Conservation (phyloP, 1,140 invertebrate species). For the Macrosteles quadrilineatus region DNA sequence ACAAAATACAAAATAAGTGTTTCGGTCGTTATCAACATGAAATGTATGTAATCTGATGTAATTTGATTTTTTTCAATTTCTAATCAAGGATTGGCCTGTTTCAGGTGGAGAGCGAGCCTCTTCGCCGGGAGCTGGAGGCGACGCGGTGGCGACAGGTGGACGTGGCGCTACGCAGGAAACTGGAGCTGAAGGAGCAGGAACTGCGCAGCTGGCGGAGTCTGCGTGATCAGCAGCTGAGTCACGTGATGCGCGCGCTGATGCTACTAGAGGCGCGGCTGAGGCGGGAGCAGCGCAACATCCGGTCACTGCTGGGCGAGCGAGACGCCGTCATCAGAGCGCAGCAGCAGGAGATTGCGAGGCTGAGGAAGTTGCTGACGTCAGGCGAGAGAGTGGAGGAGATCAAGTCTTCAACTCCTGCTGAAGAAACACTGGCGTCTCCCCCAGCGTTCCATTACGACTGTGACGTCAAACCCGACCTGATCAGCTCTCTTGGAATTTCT, state of each 20-base stretch:
- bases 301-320: slow-evolving; percentile 65
- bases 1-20: no score
- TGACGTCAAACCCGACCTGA: slow-evolving; percentile 44
- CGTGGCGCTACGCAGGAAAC: slow-evolving; percentile 59
- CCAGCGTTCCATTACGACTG: slow-evolving; percentile 43
- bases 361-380: slow-evolving; percentile 53
- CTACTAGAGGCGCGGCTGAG: slow-evolving; percentile 69
- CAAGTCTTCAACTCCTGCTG: slow-evolving; percentile 51
- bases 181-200: slow-evolving; percentile 61
- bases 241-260: slow-evolving; percentile 66
- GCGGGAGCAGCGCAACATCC: slow-evolving; percentile 73
- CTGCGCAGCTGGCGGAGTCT: slow-evolving; percentile 60
- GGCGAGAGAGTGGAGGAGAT: slow-evolving; percentile 17
- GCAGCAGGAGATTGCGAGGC: slow-evolving; percentile 65
- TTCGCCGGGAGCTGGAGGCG: slow-evolving; percentile 60
- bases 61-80: no score
- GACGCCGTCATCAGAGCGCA: slow-evolving; percentile 70
- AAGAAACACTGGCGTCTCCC: slow-evolving; percentile 54
- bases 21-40: no score
- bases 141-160: slow-evolving; percentile 58
- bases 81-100: no score
- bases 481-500: slow-evolving; percentile 41
- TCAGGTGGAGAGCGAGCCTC: slow-evolving; percentile 60
- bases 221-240: slow-evolving; percentile 65
- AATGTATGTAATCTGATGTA: no score